These are phyloP conservation scores for Melanocharis versteri DNA, from an alignment of 2,113 vertebrate genomes.

Conservation along the genomic window DNA sequence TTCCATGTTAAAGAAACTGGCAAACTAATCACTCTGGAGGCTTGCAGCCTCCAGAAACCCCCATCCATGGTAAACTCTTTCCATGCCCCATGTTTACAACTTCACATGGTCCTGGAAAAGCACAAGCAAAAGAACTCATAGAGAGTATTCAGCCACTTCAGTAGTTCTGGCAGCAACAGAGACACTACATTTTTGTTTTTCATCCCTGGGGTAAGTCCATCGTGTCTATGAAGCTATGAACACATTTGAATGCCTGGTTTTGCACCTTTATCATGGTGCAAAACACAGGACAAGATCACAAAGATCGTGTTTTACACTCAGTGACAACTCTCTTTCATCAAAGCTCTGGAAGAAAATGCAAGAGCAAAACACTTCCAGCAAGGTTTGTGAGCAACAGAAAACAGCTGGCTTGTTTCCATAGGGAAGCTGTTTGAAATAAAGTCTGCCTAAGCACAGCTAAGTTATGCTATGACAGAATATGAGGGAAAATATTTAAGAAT, in stretches of 20 bases:
- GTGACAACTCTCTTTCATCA: neutral
- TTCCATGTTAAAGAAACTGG: neutral
- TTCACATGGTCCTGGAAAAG: neutral
- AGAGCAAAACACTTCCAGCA: neutral
- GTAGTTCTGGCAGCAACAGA: neutral
- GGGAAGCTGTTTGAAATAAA: neutral
- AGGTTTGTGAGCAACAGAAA: neutral
- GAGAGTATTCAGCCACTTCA: neutral
- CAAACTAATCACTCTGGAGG: neutral
- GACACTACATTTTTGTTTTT: neutral
- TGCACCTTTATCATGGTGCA: neutral
- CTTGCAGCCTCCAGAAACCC: neutral
- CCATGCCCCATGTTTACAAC: neutral
- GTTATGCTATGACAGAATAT: neutral
- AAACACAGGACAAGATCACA: neutral
- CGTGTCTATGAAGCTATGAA: neutral
- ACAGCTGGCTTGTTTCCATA: neutral
- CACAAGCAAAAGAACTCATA: neutral
- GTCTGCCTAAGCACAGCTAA: neutral
- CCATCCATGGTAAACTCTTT: neutral
- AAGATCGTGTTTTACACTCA: neutral
- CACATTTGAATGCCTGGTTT: neutral
- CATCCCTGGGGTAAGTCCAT: neutral
- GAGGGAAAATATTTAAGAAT: neutral
- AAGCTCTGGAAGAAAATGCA: neutral